These are phyloP conservation scores for Danio jaintianensis DNA, from an alignment of 2,797 vertebrate genomes.

Conservation along the genomic window DNA sequence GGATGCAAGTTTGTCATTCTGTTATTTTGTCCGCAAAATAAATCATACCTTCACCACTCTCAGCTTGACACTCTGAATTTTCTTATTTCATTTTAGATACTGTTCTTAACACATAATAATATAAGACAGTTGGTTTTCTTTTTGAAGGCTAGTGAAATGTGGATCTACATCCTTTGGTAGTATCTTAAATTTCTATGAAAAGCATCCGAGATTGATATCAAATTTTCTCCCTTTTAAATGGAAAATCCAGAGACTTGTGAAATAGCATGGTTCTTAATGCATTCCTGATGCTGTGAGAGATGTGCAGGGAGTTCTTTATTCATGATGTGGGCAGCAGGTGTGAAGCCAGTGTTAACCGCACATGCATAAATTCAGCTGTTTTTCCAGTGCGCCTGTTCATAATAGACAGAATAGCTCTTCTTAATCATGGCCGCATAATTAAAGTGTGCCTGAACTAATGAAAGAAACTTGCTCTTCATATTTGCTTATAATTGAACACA, in stretches of 20 bases:
- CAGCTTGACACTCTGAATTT: conserved; percentile 54
- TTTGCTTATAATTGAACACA: conserved; percentile 20
- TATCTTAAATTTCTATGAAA: conserved; percentile 56
- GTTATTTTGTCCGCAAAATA: conserved; percentile 67
- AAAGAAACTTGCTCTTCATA: background rate
- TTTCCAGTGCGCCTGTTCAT: background rate
- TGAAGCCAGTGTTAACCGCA: conserved; percentile 33
- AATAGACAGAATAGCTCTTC: background rate
- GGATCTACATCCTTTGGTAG: conserved; percentile 40
- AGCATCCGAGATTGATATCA: conserved; percentile 60
- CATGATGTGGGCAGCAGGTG: conserved; percentile 42
- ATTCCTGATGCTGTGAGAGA: conserved; percentile 65
- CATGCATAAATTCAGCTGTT: conserved; percentile 1
- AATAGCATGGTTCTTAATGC: conserved; percentile 71
- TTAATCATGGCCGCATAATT: background rate
- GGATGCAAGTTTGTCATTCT: conserved; percentile 68
- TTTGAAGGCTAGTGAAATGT: conserved; percentile 32
- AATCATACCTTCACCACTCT: conserved; percentile 56
- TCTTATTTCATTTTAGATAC: conserved; percentile 40
- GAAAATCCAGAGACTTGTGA: conserved; percentile 52
- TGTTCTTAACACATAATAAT: conserved; percentile 62
- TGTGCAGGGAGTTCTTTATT: background rate
- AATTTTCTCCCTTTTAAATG: conserved; percentile 63
- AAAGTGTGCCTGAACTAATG: background rate
- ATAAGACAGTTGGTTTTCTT: conserved; percentile 46